These are phyloP conservation scores for Elmis aenea DNA, from an alignment of 2,888 invertebrate species.

Conservation along the genomic window DNA sequence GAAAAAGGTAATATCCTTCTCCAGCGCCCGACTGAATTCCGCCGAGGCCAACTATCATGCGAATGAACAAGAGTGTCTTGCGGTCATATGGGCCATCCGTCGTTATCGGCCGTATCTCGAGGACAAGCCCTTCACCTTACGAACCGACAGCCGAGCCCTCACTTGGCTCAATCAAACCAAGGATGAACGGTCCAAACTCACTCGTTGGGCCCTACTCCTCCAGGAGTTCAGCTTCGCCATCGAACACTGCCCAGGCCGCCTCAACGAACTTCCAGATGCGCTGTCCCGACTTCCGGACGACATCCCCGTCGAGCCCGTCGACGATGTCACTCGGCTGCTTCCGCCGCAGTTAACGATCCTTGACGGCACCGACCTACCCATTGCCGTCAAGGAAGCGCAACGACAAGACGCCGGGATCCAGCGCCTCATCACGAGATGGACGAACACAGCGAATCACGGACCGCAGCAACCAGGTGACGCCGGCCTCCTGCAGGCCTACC, in stretches of 20 bases:
- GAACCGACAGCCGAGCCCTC: slow-evolving; percentile 18
- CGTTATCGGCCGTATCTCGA: slow-evolving; percentile 16
- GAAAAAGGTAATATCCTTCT: slow-evolving; percentile 13
- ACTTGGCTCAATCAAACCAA: too few species aligned
- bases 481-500: too few species aligned
- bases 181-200: slow-evolving; percentile 11
- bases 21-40: slow-evolving; percentile 8
- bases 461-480: too few species aligned
- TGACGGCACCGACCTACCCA: too few species aligned
- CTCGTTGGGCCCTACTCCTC: slow-evolving; percentile 12
- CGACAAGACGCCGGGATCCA: neutral
- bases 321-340: too few species aligned
- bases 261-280: too few species aligned
- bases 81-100: slow-evolving; percentile 18
- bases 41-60: slow-evolving; percentile 12
- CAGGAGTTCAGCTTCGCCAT: too few species aligned
- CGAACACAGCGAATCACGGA: too few species aligned
- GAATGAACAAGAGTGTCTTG: slow-evolving; percentile 22
- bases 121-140: slow-evolving; percentile 13
- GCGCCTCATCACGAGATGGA: neutral
- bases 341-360: too few species aligned
- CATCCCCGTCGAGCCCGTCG: too few species aligned
- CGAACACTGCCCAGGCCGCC: too few species aligned
- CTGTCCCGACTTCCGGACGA: too few species aligned
- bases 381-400: neutral